These are phyloP conservation scores for Microtus californicus DNA, from an alignment of 2,797 vertebrate species.

Conservation along the genomic window DNA sequence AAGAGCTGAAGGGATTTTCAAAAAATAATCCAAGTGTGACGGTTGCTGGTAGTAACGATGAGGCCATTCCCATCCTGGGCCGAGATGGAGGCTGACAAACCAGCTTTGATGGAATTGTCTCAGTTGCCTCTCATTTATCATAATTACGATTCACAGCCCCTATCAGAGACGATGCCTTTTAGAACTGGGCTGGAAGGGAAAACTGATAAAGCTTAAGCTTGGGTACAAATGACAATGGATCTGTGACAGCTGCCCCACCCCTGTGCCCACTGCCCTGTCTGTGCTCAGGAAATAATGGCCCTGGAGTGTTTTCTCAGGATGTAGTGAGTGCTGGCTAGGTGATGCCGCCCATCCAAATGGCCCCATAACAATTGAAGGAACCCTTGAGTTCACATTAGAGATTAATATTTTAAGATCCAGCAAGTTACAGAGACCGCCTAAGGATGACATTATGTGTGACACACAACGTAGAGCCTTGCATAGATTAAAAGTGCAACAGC, in stretches of 20 bases:
- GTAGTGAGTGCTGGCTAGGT: background rate
- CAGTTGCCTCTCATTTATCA: conserved; percentile 40
- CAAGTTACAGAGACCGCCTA: conserved; percentile 54
- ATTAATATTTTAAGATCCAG: conserved; percentile 76
- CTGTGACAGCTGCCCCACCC: background rate
- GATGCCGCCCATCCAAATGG: conserved; percentile 13
- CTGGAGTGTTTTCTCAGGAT: conserved; percentile 3
- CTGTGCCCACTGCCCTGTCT: background rate
- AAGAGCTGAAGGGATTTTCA: background rate
- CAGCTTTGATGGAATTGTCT: conserved; percentile 45
- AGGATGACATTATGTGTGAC: conserved; percentile 37
- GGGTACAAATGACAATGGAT: conserved; percentile 47
- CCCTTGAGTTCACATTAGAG: conserved; percentile 61
- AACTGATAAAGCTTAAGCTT: background rate
- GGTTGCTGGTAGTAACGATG: background rate
- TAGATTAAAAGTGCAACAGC: conserved; percentile 53
- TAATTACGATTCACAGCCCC: conserved; percentile 50
- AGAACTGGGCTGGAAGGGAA: conserved; percentile 38
- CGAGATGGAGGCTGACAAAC: conserved; percentile 49
- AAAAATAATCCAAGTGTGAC: conserved; percentile 46
- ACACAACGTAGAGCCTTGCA: conserved; percentile 21
- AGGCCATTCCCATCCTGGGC: background rate
- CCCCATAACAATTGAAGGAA: conserved; percentile 52
- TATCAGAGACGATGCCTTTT: conserved; percentile 44
- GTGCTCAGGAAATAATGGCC: background rate